Conservation (phyloP, 2,888 invertebrate genomes). For the Gonocerus acuteangulatus region DNA sequence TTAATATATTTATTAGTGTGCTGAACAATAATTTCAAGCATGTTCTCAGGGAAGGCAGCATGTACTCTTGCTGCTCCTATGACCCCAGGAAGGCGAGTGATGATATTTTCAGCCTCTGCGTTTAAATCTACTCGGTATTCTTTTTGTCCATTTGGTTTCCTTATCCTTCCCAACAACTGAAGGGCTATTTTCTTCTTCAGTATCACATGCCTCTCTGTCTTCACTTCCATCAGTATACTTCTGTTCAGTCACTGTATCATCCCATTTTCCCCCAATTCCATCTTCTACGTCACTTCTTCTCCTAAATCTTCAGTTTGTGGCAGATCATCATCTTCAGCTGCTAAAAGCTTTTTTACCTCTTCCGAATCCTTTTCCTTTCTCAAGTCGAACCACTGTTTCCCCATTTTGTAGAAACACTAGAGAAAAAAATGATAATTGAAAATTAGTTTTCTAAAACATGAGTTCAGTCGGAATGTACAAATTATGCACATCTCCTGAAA, state of each 20-base stretch:
- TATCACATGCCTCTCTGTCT: slow-evolving; percentile 28
- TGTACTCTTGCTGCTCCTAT: slow-evolving; percentile 33
- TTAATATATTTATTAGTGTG: slow-evolving; percentile 39
- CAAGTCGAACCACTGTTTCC: not conserved
- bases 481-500: too few relatives aligned
- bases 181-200: not conserved
- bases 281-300: slow-evolving; percentile 7
- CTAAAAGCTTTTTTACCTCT: too few relatives aligned
- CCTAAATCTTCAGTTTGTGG: slow-evolving; percentile 2
- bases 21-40: slow-evolving; percentile 37
- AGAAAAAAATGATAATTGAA: too few relatives aligned
- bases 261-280: slow-evolving; percentile 6
- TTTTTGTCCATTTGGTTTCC: slow-evolving; percentile 34
- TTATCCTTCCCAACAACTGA: slow-evolving; percentile 30
- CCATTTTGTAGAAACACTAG: not conserved
- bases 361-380: not conserved
- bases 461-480: not conserved
- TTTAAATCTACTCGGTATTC: slow-evolving; percentile 17
- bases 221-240: slow-evolving; percentile 16
- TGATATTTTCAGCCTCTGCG: slow-evolving; percentile 29
- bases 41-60: slow-evolving; percentile 34
- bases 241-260: slow-evolving; percentile 27
- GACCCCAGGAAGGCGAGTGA: slow-evolving; percentile 36
- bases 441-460: not conserved
- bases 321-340: slow-evolving; percentile 1